Evolutionary conservation across 1,140 invertebrate genomes (phyloP), one percentile per base, ranked within the genome.

Genomic region (Drosophila triauraria): DNA sequence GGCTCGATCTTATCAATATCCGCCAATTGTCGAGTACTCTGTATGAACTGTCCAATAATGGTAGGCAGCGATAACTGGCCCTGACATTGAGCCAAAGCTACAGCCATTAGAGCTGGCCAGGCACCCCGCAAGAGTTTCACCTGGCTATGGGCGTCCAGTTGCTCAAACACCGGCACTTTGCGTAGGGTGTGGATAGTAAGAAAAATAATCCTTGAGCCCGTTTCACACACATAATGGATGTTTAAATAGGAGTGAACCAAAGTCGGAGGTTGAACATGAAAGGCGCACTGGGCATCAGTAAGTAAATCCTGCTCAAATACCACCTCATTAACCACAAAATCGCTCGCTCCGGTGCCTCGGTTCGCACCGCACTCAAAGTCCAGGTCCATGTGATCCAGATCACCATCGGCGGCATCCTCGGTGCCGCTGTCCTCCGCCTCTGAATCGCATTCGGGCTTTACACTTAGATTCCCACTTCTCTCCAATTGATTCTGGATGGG

Each of bases 21-120:
- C 4, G 91, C 77, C 59, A 92, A 15, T 93, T 96, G 94, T 42
- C 95, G 94, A 64, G 96, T 95, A 79, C 94, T 95, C 25, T 94
- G 94, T 63, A 97, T 95, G 78, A 98, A 96, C 53, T 97, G 97
- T 40, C 95, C 95, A 47, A 98, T 93, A 81, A 98, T 98, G 64
- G 96, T 97, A 35, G 96, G 94, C 50, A 98, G 93, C 40, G 96
- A 97, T 87, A 98, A 94, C 50, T 95, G 95, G 30, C 96, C 95
- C 30, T 88, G 85, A 93, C 97, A 98, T 93, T 99, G 98, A 2
- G 97, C 96, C 62, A 99, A 94, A 8, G 98, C 98, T 17, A 99
- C 94, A 4, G 97, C 96, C 93, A 99, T 98, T 60, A 99, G 92
- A 91, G 99, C 97, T 88, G 97, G 95, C 99, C 99, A 99, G 82